Base-by-base conservation (phyloP, 2,113 vertebrate genomes). In the Pan paniscus region DNA sequence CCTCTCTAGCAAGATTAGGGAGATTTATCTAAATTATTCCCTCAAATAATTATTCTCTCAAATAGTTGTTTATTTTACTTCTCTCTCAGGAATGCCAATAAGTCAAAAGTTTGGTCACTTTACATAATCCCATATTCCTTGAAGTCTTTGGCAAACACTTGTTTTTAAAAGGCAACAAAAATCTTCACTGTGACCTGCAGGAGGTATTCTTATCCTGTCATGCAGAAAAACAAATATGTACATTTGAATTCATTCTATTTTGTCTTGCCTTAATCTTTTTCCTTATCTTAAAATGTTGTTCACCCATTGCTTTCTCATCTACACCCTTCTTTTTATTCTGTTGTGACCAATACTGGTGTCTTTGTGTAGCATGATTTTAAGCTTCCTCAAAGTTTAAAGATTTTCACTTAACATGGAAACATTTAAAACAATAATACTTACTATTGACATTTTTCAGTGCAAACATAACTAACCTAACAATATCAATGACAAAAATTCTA, bases 161-260 rank as follows among this genome's bases (percentile, higher is more conserved):
- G 18, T 59, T 81, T 96, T 83, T 38, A 95, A 68, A 96, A 84
- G 52, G 57, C 73, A 85, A 83, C 30, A 90, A 13, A 83, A 79
- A 84, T 73, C 59, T 90, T 88, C 30, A 46, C 52, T 61, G 23
- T 52, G 25, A 96, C 72, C 25, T 30, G 8, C 20, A 43, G 43
- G 22, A 48, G 43, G 30, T 20, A 76, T 61, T 78, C 25, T 73
- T 13, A 64, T 57, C 20, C n/a, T 4, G 27, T 6, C 16, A 46
- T 70, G 59, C 76, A 79, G 68, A 46, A 79, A 97, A 92, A 23
- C 11, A 64, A 52, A 46, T n/a, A 16, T 18, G 1, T 35, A 64
- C 46, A 83, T 86, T 52, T 67, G 30, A 89, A 81, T 73, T 85
- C 6, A 73, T 73, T 86, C 90, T 59, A 57, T 68, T 48, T 48